Base-by-base conservation (phyloP, 1,140 invertebrate species). In the Chelonus insularis region DNA sequence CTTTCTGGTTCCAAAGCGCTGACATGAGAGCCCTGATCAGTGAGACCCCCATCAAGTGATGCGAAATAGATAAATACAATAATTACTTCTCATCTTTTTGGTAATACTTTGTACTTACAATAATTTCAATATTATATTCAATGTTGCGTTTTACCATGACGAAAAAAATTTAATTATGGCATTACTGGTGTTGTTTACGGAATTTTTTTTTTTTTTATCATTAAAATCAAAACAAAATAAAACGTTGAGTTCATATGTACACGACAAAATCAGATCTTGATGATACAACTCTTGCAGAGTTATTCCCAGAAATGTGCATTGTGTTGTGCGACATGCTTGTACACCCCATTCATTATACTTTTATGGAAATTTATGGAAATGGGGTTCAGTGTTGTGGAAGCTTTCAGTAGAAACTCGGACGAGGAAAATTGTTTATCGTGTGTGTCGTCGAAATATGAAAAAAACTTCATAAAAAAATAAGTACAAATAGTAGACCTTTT, bases 41-140 rank as follows among this genome's bases (percentile, higher is more conserved):
- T 68, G 65, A 57, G 70, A 67, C 71, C 75, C 76, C 76, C 81
- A 72, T 71, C 77, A 75, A 79, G 75, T 77, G 76, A 70, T 76
- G 72, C 72, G 68, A 76, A 75, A 73, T 77, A 18, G 12, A 39
- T 55, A 25, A 48, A 8, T 69, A 74, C 62, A 76, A 73, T 69
- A 70, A 73, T 68, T 23, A 41, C 14, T 6, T 41, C n/a, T 41
- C 36, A 34, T 43, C 41, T 16, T 43, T 8, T 39, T 11, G 37
- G 14, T 1, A 16, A 3, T 16, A 16, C 8, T 16, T 43, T 18
- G 7, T 16, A 43, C 16, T 43, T 43, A 7, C 41, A 43, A 16
- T 18, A 14, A n/a, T n/a, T 39, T 39, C n/a, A n/a, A n/a, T n/a
- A n/a, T n/a, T n/a, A n/a, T n/a, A n/a, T n/a, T n/a, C n/a, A n/a